Base-by-base conservation (phyloP, 2,113 vertebrate species). In the Scatophagus argus region DNA sequence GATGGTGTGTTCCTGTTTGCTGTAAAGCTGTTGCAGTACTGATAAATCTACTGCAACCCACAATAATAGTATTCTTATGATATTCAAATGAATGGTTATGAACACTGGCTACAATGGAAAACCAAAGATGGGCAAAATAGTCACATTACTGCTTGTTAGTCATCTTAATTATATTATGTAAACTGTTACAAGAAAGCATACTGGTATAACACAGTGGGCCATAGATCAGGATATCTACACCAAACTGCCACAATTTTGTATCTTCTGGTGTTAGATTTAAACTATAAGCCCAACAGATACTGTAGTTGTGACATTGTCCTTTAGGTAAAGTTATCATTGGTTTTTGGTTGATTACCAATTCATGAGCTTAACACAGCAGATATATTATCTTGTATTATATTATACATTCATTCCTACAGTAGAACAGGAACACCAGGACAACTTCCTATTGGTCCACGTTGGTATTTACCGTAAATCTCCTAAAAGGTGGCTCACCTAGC, bases 401-500 rank as follows among this genome's bases (percentile, higher is more conserved):
- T 10, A 36, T 23, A 14, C 8, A 59, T 5, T 4, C 0, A 25
- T 3, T n/a, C 2, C 2, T 5, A 23, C 10, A 39, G 13, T 11
- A 12, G 1, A 13, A 31, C 5, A 36, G 12, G 21, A 19, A 11
- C 12, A 32, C 8, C 1, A 10, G 23, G 70, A 44, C 44, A 41
- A 73, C 82, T 91, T 89, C 21, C 73, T 16, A 92, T 93, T 93
- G 87, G 91, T 85, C 89, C 89, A 92, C 83, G 87, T 93, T 63
- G 23, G 5, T 54, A 21, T 75, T 68, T 88, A 92, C 91, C 91
- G 87, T 91, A 92, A 85, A 21, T 13, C n/a, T 41, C 16, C 4
- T 71, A 82, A 75, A 70, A 79, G 5, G 1, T 8, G 31, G 3
- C 5, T 4, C 17, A 3, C 39, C 9, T 2, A 41, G 62, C 8